Evolutionary conservation across 2,888 invertebrate genomes (phyloP), one percentile per base, ranked within the genome.

Genomic region (Thereva unica): DNA sequence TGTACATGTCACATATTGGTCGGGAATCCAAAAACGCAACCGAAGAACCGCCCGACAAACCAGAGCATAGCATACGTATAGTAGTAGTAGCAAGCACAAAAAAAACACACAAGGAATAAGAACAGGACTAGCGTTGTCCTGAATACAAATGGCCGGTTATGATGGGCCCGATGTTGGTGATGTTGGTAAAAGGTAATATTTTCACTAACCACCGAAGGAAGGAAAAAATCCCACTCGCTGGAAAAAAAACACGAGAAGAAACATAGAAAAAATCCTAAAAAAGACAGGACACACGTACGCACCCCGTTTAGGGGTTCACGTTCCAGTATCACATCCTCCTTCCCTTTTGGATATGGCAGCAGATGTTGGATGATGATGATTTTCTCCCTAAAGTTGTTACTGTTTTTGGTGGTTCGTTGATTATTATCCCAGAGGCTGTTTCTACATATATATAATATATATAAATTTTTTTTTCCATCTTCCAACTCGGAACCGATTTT

Each of bases 331-430:
- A 23, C 23, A 49, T 49, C 37, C 53, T 52, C 53, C 44, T 64
- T 53, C 44, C 44, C 44, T 53, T 53, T 53, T 52, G 5, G 61
- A 37, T 47, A 9, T 45, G 72, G 74, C 73, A 75, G 73, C 72
- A 78, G 78, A 77, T 77, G 75, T 76, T 75, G 42, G 55, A 40
- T 72, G 69, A 67, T 67, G 69, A 74, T 80, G 78, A 80, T 67
- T 64, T 57, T 63, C 66, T 67, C 61, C 67, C 67, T 53, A 44
- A 61, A 54, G 59, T 66, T 52, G 50, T 66, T 66, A 52, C 52
- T 52, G 12, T 35, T 65, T 53, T 53, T 47, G 53, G 45, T 57
- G 23, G 45, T 63, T 63, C 52, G 42, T 63, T 63, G 63, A 63
- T 63, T 63, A 63, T 63, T 63, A 63, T 63, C 63, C 63, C 52